These are phyloP conservation scores for Rousettus leschenaultii DNA, from an alignment of 2,113 vertebrate genomes.

Conservation along the genomic window DNA sequence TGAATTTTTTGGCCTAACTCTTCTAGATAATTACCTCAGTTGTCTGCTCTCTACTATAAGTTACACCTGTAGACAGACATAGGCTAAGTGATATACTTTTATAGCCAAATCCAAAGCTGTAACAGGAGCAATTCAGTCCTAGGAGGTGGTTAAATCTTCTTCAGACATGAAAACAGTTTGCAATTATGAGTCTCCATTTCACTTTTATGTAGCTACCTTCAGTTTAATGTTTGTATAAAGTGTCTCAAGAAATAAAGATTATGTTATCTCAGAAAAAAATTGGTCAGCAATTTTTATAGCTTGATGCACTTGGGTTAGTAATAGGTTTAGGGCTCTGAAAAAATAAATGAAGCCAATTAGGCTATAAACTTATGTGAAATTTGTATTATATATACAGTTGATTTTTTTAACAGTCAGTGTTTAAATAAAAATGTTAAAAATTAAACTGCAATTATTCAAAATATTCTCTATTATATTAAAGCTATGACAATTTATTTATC, in stretches of 20 bases:
- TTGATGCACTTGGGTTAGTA: conserved; percentile 64
- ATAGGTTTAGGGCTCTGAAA: conserved; percentile 67
- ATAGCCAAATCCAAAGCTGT: conserved; percentile 72
- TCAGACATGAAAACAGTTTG: conserved; percentile 74
- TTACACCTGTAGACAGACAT: neutral
- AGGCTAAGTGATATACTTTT: conserved; percentile 58
- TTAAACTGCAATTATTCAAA: conserved; percentile 65
- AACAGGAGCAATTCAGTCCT: conserved; percentile 77
- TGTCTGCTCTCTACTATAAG: neutral
- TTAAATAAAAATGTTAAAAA: conserved; percentile 68
- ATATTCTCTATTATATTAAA: conserved; percentile 47
- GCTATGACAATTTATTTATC: neutral
- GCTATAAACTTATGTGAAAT: conserved; percentile 64
- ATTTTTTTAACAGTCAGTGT: conserved; percentile 69
- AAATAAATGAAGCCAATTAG: conserved; percentile 68
- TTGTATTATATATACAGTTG: conserved; percentile 52
- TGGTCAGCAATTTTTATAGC: conserved; percentile 63
- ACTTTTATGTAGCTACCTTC: conserved; percentile 82
- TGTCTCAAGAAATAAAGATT: conserved; percentile 83
- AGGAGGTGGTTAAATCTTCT: conserved; percentile 74
- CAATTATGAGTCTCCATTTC: conserved; percentile 83
- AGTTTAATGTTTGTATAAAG: conserved; percentile 81
- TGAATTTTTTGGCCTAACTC: neutral
- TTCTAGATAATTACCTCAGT: neutral
- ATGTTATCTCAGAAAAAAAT: conserved; percentile 72